A percentile compares a stretch with the other conserved stretches of the same genome.
phyloP scores from a whole-genome alignment of 1,140 invertebrate genomes.

The Ruditapes philippinarum region DNA sequence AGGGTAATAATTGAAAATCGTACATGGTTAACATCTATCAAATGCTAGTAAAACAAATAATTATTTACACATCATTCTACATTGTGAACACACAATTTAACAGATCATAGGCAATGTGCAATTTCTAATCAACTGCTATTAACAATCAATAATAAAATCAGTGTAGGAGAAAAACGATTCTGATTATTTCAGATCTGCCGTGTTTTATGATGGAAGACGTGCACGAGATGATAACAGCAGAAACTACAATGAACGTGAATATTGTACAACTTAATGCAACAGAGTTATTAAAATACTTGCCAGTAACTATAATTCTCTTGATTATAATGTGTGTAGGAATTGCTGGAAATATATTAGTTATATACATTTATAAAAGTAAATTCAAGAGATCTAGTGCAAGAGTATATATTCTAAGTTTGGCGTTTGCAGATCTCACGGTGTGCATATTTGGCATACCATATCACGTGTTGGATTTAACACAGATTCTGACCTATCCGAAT shows the following conservation, averaged over 20 bases:
- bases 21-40: too few relatives aligned
- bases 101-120: too few relatives aligned
- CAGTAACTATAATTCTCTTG: slow-evolving; percentile 58
- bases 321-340: slow-evolving; percentile 70
- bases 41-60: too few relatives aligned
- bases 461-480: slow-evolving; percentile 73
- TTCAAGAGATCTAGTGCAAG: slow-evolving; percentile 69
- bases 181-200: too few relatives aligned
- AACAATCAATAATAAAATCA: too few relatives aligned
- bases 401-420: slow-evolving; percentile 73
- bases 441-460: slow-evolving; percentile 75
- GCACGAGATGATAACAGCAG: too few relatives aligned
- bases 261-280: background rate
- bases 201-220: too few relatives aligned
- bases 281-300: slow-evolving; percentile 58
- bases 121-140: too few relatives aligned
- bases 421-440: slow-evolving; percentile 71
- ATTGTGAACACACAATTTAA: too few relatives aligned
- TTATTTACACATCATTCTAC: too few relatives aligned
- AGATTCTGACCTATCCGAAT: slow-evolving; percentile 70
- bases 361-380: slow-evolving; percentile 69
- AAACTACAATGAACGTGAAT: background rate
- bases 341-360: slow-evolving; percentile 73
- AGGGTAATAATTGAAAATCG: too few relatives aligned
- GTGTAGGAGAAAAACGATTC: too few relatives aligned